phyloP scores from a whole-genome alignment of 2,888 invertebrate genomes.

The Gibbula magus region DNA sequence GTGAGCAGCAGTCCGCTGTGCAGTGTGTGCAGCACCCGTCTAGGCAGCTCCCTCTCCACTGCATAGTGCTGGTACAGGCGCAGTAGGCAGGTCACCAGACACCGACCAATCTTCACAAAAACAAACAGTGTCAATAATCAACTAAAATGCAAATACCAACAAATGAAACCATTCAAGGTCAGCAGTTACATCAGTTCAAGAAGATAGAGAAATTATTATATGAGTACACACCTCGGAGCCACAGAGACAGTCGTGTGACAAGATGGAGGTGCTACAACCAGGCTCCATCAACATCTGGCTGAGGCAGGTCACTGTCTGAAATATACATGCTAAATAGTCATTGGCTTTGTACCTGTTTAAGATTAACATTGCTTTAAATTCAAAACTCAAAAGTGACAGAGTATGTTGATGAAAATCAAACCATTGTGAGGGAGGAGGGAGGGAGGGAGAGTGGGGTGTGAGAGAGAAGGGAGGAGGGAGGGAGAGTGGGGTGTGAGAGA shows the following conservation, averaged over 20 bases:
- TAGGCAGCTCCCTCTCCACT: not conserved
- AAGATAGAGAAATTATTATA: too few relatives aligned
- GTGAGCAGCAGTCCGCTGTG: slow-evolving; percentile 47
- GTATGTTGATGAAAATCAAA: too few relatives aligned
- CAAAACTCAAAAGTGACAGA: too few relatives aligned
- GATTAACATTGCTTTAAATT: too few relatives aligned
- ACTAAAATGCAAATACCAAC: not conserved
- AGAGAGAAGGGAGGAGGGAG: too few relatives aligned
- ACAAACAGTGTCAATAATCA: not conserved
- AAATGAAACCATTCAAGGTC: not conserved
- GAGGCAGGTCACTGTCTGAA: not conserved
- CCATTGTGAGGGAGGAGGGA: too few relatives aligned
- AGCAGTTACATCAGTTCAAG: too few relatives aligned
- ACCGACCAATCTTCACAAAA: not conserved
- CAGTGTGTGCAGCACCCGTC: slow-evolving; percentile 33
- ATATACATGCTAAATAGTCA: too few relatives aligned
- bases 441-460: too few relatives aligned
- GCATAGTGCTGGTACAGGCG: not conserved
- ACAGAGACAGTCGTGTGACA: not conserved
- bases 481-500: too few relatives aligned
- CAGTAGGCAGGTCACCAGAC: not conserved
- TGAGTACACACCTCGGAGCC: not conserved
- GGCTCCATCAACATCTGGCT: not conserved
- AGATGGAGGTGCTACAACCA: not conserved
- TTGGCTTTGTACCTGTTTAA: too few relatives aligned